phyloP scores from a whole-genome alignment of 2,113 vertebrate genomes.

The Heterotis niloticus region DNA sequence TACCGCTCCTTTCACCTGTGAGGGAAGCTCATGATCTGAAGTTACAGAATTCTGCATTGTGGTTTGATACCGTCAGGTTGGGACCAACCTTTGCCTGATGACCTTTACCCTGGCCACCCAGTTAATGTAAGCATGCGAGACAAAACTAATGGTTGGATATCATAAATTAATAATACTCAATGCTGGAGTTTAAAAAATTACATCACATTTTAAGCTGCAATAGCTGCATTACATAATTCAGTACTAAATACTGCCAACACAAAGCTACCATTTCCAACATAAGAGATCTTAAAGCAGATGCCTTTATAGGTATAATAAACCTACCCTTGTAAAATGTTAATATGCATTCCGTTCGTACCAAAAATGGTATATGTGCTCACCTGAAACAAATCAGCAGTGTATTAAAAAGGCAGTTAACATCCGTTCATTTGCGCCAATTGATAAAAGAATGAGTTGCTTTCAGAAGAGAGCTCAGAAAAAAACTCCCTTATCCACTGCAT shows the following conservation, averaged over 20 bases:
- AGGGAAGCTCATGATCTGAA: too few species aligned
- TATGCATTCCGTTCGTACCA: not conserved
- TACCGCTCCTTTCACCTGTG: too few species aligned
- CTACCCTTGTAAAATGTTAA: slow-evolving; percentile 4
- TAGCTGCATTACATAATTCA: not conserved
- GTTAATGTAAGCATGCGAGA: too few species aligned
- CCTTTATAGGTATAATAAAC: not conserved
- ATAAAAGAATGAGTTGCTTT: slow-evolving; percentile 19
- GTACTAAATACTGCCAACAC: not conserved
- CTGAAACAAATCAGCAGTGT: not conserved
- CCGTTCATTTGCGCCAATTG: not conserved
- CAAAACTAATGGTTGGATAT: too few species aligned
- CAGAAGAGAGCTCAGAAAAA: not conserved
- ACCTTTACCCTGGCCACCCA: too few species aligned
- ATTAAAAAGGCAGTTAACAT: not conserved
- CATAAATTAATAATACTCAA: too few species aligned
- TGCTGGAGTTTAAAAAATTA: too few species aligned
- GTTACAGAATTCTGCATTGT: too few species aligned
- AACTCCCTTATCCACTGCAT: not conserved
- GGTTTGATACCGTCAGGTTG: too few species aligned
- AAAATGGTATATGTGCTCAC: not conserved
- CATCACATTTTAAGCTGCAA: not conserved
- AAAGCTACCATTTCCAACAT: not conserved
- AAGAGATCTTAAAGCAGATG: not conserved
- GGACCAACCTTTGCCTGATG: too few species aligned